Evolutionary conservation across 2,797 vertebrate genomes (phyloP), one percentile per base, ranked within the genome.

Genomic region (Chelmon rostratus): DNA sequence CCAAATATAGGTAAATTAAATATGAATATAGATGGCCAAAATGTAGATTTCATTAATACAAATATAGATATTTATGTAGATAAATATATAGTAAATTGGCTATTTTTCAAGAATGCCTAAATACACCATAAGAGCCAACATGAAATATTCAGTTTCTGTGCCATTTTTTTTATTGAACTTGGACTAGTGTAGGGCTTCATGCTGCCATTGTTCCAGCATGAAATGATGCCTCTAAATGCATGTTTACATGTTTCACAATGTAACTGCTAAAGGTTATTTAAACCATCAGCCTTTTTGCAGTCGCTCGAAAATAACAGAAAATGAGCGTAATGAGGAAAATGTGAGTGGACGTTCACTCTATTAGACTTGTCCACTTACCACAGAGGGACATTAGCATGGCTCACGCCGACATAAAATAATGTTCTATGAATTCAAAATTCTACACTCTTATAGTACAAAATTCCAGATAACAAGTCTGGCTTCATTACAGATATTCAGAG

Each of bases 401-500:
- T 84, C 70, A 78, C 1, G 5, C 31, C 52, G 15, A 50, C 9
- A 80, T 59, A 16, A 71, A 83, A 68, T 59, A 46, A 84, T 64
- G 23, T 18, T 73, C 56, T 65, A 50, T 61, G 46, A 70, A 61
- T 76, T 76, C 42, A 69, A 69, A 76, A 68, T 69, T 28, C n/a
- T n/a, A n/a, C 38, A 25, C 53, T 37, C 42, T 50, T 62, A 54
- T 11, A 21, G 28, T 42, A 38, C 15, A 25, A 68, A 73, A 76
- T 52, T 47, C 21, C 49, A 40, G 44, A 78, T 21, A 52, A 59
- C 35, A 78, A 37, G 23, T 52, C 57, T 67, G 75, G 25, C 61
- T 64, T 68, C 72, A 68, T 64, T 66, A 68, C 53, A 81, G 67
- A 71, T 78, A 84, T 81, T 78, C 66, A 82, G 66, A 79, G 76